A percentile compares a stretch with the other conserved stretches of the same genome.
Conservation (phyloP, 1,140 invertebrate genomes). For the Pararge aegeria region DNA sequence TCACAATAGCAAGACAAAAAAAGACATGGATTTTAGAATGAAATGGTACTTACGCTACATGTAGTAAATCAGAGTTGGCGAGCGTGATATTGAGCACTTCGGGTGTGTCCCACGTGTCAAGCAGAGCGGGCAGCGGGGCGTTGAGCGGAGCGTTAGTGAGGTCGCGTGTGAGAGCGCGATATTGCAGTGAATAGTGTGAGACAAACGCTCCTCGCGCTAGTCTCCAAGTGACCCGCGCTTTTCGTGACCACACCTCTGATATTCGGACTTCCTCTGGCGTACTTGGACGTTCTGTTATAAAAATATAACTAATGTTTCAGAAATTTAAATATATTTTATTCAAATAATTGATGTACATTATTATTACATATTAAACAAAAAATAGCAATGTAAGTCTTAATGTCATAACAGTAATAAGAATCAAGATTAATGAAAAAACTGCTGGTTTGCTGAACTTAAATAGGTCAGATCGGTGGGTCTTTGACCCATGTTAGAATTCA, state of each 20-base stretch:
- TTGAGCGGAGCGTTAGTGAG: constrained; percentile 53
- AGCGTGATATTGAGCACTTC: constrained; percentile 67
- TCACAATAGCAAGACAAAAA: too few species aligned
- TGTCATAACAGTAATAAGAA: too few species aligned
- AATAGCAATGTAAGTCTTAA: too few species aligned
- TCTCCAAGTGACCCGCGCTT: constrained; percentile 66
- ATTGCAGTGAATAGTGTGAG: constrained; percentile 67
- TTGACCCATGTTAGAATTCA: too few species aligned
- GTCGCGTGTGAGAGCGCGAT: constrained; percentile 53
- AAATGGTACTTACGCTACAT: constrained; percentile 60
- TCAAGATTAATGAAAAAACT: too few species aligned
- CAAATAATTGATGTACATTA: too few species aligned
- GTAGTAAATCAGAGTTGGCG: constrained; percentile 63
- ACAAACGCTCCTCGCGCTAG: constrained; percentile 57
- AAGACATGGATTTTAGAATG: too few species aligned
- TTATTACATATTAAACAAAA: too few species aligned
- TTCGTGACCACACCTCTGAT: constrained; percentile 69
- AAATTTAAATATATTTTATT: too few species aligned
- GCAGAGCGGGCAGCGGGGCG: constrained; percentile 58
- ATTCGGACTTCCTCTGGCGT: constrained; percentile 67
- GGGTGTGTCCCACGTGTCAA: constrained; percentile 61
- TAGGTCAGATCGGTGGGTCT: too few species aligned
- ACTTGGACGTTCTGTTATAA: constrained; percentile 55
- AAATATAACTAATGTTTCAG: constrained; percentile 8
- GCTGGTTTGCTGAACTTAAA: too few species aligned